Percentiles rank a stretch among this genome's conserved stretches.
phyloP scores from a whole-genome alignment of 1,140 invertebrate genomes.

The Drosophila ambigua region DNA sequence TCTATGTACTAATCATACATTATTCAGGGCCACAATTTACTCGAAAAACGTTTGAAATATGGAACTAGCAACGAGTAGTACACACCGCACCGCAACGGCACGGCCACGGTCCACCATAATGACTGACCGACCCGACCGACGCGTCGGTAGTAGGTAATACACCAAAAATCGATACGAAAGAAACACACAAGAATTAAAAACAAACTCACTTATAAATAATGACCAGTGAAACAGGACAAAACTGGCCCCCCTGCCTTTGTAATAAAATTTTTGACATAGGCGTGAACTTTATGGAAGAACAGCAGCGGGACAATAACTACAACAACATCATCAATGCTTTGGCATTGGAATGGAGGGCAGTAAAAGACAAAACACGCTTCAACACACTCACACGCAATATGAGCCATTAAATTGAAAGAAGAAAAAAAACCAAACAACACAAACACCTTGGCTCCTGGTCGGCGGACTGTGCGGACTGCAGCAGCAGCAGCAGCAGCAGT shows the following conservation, averaged over 20 bases:
- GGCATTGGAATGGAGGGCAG: slow-evolving; percentile 42
- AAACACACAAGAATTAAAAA: slow-evolving; percentile 76
- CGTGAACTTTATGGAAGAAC: slow-evolving; percentile 72
- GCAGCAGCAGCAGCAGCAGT: slow-evolving; percentile 38
- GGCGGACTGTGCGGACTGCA: slow-evolving; percentile 27
- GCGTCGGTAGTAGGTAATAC: slow-evolving; percentile 43
- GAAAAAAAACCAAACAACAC: slow-evolving; percentile 12
- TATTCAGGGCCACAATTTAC: slow-evolving; percentile 77
- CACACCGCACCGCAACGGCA: too few species aligned
- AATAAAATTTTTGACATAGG: slow-evolving; percentile 78
- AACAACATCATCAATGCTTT: slow-evolving; percentile 30
- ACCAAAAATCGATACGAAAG: slow-evolving; percentile 74
- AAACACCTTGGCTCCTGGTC: slow-evolving; percentile 50
- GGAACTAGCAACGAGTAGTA: slow-evolving; percentile 13
- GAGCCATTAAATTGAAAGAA: slow-evolving; percentile 67
- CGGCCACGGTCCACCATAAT: slow-evolving; percentile 42
- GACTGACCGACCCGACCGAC: slow-evolving; percentile 59
- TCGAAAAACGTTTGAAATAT: slow-evolving; percentile 77
- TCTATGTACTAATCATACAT: slow-evolving; percentile 81
- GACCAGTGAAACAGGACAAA: slow-evolving; percentile 20
- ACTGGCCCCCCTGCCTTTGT: slow-evolving; percentile 38
- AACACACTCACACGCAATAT: slow-evolving; percentile 39
- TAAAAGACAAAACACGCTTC: slow-evolving; percentile 73
- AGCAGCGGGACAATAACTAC: slow-evolving; percentile 5
- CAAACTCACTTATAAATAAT: slow-evolving; percentile 77